Percentiles rank a stretch among this genome's conserved stretches.
Conservation (phyloP, 2,888 invertebrate species). For the Lacanobia oleracea region DNA sequence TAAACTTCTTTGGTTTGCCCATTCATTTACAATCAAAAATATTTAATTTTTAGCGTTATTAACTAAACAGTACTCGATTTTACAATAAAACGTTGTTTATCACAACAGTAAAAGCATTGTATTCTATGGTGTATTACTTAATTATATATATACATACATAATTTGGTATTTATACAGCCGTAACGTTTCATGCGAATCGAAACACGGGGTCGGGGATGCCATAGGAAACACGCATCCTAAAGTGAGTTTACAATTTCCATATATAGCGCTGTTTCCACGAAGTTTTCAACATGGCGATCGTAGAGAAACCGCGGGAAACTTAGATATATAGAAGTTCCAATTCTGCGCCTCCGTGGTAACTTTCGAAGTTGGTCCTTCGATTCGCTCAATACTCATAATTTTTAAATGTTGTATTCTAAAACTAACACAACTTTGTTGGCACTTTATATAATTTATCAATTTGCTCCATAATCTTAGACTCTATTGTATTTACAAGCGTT, state of each 20-base stretch:
- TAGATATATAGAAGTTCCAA: slow-evolving; percentile 34
- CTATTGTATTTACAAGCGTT: slow-evolving; percentile 62
- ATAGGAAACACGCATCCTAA: slow-evolving; percentile 14
- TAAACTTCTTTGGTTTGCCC: slow-evolving; percentile 79
- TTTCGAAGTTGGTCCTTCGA: slow-evolving; percentile 25
- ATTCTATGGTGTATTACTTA: slow-evolving; percentile 49
- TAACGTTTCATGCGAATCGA: slow-evolving; percentile 31
- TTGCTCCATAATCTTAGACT: slow-evolving; percentile 42
- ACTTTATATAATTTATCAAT: slow-evolving; percentile 67
- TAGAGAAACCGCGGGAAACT: slow-evolving; percentile 30
- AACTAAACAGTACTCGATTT: slow-evolving; percentile 59
- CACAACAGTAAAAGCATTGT: slow-evolving; percentile 72
- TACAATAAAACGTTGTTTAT: slow-evolving; percentile 64
- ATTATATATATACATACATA: slow-evolving; percentile 58
- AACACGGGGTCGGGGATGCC: slow-evolving; percentile 4
- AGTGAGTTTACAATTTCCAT: slow-evolving; percentile 43
- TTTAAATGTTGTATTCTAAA: slow-evolving; percentile 32
- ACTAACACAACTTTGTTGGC: slow-evolving; percentile 66
- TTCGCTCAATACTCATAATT: slow-evolving; percentile 25
- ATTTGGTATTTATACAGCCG: slow-evolving; percentile 51
- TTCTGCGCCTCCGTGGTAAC: slow-evolving; percentile 28
- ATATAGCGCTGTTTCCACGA: slow-evolving; percentile 22
- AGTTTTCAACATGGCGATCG: slow-evolving; percentile 34
- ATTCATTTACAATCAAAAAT: slow-evolving; percentile 76
- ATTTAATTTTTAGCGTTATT: slow-evolving; percentile 63